Base-by-base conservation (phyloP, 2,888 invertebrate genomes). In the Folsomia candida region DNA sequence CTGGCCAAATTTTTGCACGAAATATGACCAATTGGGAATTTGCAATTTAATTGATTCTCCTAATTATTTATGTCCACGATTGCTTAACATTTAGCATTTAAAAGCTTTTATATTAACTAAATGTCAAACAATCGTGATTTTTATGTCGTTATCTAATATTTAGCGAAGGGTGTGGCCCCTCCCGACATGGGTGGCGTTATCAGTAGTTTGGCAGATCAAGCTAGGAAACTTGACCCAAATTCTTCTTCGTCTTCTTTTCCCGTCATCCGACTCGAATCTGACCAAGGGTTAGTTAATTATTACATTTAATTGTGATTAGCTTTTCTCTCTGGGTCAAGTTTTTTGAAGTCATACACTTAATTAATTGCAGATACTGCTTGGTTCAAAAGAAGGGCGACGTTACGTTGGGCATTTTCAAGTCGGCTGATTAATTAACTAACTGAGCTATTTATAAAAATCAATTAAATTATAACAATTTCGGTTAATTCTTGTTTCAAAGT, bases 301-400 rank as follows among this genome's bases (percentile, higher is more conserved):
- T 63, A 61, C 57, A 18, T 29, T 54, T 24, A 59, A n/a, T 18
- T 25, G 25, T 25, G 14, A 18, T 37, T 64, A 24, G 25, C 18
- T 27, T 61, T 70, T 59, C 26, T 28, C 61, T 70, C 58, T 25
- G 27, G 37, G 22, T 14, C 25, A 54, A n/a, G 25, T 37, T 67
- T 51, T n/a, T 20, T 58, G 58, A 20, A 58, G n/a, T n/a, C n/a
- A n/a, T n/a, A n/a, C n/a, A n/a, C n/a, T n/a, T n/a, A n/a, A n/a
- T n/a, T n/a, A 18, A 11, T 70, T 78, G 70, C 76, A 78, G 78
- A 74, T 80, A 80, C 75, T 78, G 78, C 71, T 74, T 80, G 75
- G 72, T 80, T 74, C 78, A 80, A 74, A 78, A 78, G 76, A 74
- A 74, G 67, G 72, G 72, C 59, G 78, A 78, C 26, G 77, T 78